phyloP scores from a whole-genome alignment of 2,113 vertebrate species.

The Miniopterus natalensis region DNA sequence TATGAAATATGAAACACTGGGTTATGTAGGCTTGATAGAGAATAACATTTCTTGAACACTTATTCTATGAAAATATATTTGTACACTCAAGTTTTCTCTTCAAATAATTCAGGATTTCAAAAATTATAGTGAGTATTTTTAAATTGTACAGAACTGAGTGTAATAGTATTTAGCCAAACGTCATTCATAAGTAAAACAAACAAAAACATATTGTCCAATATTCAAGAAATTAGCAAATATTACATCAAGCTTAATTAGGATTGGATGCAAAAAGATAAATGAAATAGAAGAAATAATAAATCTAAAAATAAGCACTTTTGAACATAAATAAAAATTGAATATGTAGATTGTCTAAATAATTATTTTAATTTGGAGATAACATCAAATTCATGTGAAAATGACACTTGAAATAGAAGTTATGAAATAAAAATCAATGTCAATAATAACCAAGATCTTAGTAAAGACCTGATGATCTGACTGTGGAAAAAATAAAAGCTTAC shows the following conservation, averaged over 20 bases:
- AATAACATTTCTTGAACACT: not conserved
- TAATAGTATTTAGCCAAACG: not conserved
- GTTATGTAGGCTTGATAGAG: not conserved
- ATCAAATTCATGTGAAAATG: conserved; percentile 52
- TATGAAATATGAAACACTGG: not conserved
- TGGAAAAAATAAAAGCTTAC: not conserved
- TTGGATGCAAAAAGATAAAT: not conserved
- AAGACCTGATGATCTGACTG: not conserved
- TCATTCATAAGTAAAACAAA: not conserved
- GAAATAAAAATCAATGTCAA: not conserved
- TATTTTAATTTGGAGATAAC: not conserved
- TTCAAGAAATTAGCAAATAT: not conserved
- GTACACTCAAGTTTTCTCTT: not conserved
- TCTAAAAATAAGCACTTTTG: not conserved
- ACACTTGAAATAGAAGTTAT: not conserved
- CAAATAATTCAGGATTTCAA: not conserved
- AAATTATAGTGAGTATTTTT: not conserved
- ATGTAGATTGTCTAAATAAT: not conserved
- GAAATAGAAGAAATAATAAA: not conserved
- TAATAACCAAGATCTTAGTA: not conserved
- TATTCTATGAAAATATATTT: not conserved
- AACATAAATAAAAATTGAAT: not conserved
- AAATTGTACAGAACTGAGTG: not conserved
- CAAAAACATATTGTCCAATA: not conserved
- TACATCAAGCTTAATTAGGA: not conserved